Evolutionary conservation across 2,113 vertebrate genomes (phyloP), one percentile per base, ranked within the genome.

Genomic region (Rhynchomys soricoides): DNA sequence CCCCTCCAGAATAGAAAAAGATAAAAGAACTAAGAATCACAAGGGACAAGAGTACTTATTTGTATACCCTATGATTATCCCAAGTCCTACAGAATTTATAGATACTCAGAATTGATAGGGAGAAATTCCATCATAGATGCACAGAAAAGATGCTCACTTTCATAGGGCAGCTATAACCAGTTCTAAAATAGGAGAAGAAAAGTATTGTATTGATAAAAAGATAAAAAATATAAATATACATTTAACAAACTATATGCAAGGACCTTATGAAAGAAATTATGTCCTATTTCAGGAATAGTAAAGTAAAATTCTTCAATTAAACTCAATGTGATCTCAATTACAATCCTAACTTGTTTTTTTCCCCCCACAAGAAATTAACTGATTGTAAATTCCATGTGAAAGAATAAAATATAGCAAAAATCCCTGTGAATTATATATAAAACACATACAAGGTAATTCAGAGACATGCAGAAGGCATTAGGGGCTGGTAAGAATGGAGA

Each of bases 301-400:
- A 79, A 78, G 45, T 64, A 91, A 75, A 93, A 64, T 48, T 71
- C 12, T 77, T 86, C 31, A 93, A 89, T 50, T 79, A 88, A 78
- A 83, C 26, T 83, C 22, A 78, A 31, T 70, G 26, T 86, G 29
- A 89, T 64, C 83, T 91, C 26, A 75, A 16, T 95, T 50, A 74
- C 85, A 93, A 50, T 43, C 22, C 55, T 15, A 85, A 34, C 13
- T 68, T 50, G 4, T 0, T 45, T 94, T 93, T 70, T 31, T 8
- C 26, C 31, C 12, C 10, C 3, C 50, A 50, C 26, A 64, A 7
- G 17, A 59, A 83, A 37, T 45, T 71, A 85, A 86, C 12, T 24
- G 21, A 45, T 79, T 10, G 16, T 45, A 66, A 77, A 88, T 19
- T 87, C 87, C 40, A 59, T 73, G 40, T 90, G 45, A 85, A 88